Evolutionary conservation across 2,797 vertebrate species (phyloP).

Genomic region (Nyctalus aviator): DNA sequence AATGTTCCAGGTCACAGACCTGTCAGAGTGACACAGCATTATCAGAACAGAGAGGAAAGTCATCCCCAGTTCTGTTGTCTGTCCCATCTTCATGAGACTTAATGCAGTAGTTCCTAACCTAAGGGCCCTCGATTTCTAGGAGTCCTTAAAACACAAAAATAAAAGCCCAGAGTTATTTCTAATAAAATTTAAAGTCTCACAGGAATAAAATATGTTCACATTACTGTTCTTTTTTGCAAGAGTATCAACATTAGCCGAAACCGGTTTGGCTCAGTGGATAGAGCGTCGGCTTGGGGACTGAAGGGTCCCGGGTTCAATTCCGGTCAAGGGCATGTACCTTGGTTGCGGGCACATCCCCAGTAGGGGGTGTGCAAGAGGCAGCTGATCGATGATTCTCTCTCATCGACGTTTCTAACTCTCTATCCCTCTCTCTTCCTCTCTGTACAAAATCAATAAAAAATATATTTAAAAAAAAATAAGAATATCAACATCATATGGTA

Average conservation of each 20-base stretch:
- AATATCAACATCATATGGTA: background rate
- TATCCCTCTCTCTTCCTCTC: no score
- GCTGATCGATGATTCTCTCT: no score
- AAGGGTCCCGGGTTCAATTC: no score
- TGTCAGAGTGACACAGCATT: background rate
- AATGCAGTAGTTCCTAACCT: background rate
- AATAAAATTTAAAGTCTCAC: background rate
- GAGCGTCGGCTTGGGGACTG: no score
- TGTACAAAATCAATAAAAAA: no score
- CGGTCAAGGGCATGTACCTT: no score
- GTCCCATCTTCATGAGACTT: background rate
- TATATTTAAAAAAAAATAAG: no score
- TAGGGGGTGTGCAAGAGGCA: no score
- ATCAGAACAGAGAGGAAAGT: background rate
- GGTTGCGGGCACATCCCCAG: no score
- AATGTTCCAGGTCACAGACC: background rate
- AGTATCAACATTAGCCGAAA: background rate
- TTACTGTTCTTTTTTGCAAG: background rate
- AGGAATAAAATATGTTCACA: background rate
- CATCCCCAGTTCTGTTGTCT: background rate
- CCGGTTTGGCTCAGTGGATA: no score
- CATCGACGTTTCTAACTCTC: no score
- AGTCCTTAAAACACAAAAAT: conserved; percentile 13
- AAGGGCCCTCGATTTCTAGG: background rate
- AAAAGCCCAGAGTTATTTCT: background rate